Percentiles rank a stretch among this genome's conserved stretches.
Conservation (phyloP, 2,113 vertebrate genomes). For the Pseudopodoces humilis region DNA sequence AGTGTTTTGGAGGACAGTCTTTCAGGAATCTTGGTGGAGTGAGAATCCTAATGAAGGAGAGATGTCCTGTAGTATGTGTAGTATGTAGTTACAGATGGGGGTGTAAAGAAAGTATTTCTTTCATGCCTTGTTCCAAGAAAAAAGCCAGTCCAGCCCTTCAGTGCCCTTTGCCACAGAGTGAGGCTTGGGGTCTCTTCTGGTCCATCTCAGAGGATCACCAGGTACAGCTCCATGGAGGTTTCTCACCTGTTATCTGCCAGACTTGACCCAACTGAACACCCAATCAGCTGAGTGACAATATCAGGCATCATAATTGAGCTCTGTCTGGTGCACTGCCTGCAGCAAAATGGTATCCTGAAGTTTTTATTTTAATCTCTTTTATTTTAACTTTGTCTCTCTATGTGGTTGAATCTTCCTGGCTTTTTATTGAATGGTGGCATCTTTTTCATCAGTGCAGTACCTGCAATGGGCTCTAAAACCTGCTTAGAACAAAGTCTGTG, state of each 20-base stretch:
- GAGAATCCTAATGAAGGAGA: neutral
- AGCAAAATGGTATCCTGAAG: neutral
- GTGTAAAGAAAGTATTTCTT: neutral
- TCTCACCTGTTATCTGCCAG: fast-evolving
- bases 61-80: neutral
- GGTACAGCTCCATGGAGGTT: fast-evolving
- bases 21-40: neutral
- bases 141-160: neutral
- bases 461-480: neutral
- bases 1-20: neutral
- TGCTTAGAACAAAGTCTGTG: neutral
- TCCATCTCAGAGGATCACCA: neutral
- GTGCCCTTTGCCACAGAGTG: neutral
- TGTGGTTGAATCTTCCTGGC: neutral
- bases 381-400: neutral
- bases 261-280: neutral
- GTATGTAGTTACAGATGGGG: too few relatives aligned
- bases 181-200: neutral
- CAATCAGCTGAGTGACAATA: neutral
- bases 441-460: neutral
- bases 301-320: neutral
- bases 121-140: neutral
- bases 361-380: neutral
- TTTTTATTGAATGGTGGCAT: neutral
- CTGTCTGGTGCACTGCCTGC: neutral